Conservation (phyloP, 2,888 invertebrate species). For the Nomada goodeniana region DNA sequence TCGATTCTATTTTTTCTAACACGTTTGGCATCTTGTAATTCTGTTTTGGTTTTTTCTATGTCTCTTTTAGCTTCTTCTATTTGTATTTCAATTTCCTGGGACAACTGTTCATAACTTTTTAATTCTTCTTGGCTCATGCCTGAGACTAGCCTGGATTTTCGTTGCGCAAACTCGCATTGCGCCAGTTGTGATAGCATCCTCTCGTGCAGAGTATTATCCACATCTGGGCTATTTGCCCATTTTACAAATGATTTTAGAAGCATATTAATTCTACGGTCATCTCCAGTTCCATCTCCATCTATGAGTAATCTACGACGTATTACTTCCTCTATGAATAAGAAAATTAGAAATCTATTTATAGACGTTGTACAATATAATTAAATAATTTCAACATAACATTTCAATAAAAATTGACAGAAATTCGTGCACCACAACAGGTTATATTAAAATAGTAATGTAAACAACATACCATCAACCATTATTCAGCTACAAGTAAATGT, state of each 20-base stretch:
- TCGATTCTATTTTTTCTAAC: slow-evolving; percentile 96
- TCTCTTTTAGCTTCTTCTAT: slow-evolving; percentile 92
- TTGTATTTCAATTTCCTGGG: slow-evolving; percentile 90
- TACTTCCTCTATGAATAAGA: slow-evolving; percentile 91
- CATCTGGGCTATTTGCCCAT: slow-evolving; percentile 90
- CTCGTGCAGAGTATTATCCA: slow-evolving; percentile 86
- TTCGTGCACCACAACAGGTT: slow-evolving; percentile 4
- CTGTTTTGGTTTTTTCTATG: slow-evolving; percentile 92
- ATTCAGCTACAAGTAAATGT: neutral
- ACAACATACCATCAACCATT: slow-evolving; percentile 57
- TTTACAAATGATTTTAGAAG: slow-evolving; percentile 93
- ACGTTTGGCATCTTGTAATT: slow-evolving; percentile 92
- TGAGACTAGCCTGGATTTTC: slow-evolving; percentile 92
- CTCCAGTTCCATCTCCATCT: slow-evolving; percentile 98
- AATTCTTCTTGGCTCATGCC: slow-evolving; percentile 94
- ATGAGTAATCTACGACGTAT: slow-evolving; percentile 95
- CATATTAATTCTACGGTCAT: slow-evolving; percentile 95
- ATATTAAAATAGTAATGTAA: neutral
- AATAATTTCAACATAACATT: neutral
- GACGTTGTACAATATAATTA: neutral
- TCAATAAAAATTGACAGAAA: neutral
- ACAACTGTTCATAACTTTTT: slow-evolving; percentile 92
- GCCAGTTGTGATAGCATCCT: slow-evolving; percentile 92
- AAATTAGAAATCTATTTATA: neutral
- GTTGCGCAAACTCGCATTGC: slow-evolving; percentile 95